Percentiles rank a stretch among this genome's conserved stretches.
These are phyloP conservation scores for Lepilemur ruficaudatus DNA, from an alignment of 2,797 vertebrate species.

Conservation along the genomic window DNA sequence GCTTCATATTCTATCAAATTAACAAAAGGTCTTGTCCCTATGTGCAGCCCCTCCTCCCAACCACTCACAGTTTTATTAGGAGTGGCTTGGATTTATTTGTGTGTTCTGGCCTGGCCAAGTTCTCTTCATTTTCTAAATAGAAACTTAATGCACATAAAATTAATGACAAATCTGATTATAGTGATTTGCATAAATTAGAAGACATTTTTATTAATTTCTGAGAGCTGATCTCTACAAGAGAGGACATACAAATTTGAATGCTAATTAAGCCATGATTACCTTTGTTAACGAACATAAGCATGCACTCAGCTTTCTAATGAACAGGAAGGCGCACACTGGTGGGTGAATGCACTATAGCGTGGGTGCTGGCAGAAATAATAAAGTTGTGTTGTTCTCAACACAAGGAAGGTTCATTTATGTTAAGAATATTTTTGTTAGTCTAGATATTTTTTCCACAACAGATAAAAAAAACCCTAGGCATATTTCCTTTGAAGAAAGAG, in stretches of 20 bases:
- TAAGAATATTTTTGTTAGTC: background rate
- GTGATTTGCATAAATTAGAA: slow-evolving; percentile 84
- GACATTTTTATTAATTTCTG: slow-evolving; percentile 81
- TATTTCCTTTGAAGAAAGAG: background rate
- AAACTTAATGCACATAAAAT: slow-evolving; percentile 80
- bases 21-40: background rate
- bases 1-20: background rate
- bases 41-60: accelerated
- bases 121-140: slow-evolving; percentile 79
- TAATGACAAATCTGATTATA: slow-evolving; percentile 83
- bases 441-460: background rate
- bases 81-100: slow-evolving; percentile 43
- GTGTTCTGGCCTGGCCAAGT: slow-evolving; percentile 62
- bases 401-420: background rate
- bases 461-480: background rate
- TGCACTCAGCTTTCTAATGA: slow-evolving; percentile 74
- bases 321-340: slow-evolving; percentile 12
- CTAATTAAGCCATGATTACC: slow-evolving; percentile 83
- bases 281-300: slow-evolving; percentile 82
- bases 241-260: slow-evolving; percentile 80
- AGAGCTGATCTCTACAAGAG: slow-evolving; percentile 81
- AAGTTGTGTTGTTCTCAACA: background rate
- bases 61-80: background rate
- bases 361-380: background rate
- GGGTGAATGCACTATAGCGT: slow-evolving; percentile 36